These are phyloP conservation scores for Nycteola revayana DNA, from an alignment of 2,888 invertebrate species.

Conservation along the genomic window DNA sequence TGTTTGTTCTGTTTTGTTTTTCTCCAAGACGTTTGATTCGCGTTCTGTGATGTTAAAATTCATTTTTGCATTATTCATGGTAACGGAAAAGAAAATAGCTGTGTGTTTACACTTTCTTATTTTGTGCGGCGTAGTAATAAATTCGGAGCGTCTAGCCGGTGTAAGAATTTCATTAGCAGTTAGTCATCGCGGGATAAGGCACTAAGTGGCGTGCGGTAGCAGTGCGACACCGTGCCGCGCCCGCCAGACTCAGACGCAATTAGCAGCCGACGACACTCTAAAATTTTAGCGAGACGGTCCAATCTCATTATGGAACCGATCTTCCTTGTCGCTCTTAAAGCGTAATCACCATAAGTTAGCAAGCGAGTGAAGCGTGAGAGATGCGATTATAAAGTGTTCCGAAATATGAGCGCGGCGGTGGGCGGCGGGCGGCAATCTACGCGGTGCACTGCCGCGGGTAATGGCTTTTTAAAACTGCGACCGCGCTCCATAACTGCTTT, in stretches of 20 bases:
- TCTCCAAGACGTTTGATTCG: constrained; percentile 64
- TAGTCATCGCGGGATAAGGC: constrained; percentile 47
- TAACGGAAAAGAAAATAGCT: constrained; percentile 33
- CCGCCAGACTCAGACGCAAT: constrained; percentile 66
- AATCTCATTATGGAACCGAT: constrained; percentile 80
- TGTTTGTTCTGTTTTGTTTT: constrained; percentile 78
- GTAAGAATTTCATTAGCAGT: constrained; percentile 58
- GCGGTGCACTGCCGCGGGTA: constrained; percentile 76
- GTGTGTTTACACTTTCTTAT: constrained; percentile 34
- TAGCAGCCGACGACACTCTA: constrained; percentile 76
- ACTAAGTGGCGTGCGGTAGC: constrained; percentile 35
- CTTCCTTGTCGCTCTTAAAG: constrained; percentile 79
- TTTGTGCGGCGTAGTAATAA: constrained; percentile 31
- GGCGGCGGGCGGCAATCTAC: constrained; percentile 65
- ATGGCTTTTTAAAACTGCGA: constrained; percentile 82
- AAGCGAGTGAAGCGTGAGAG: constrained; percentile 78
- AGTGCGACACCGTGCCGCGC: constrained; percentile 20
- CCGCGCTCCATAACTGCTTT: constrained; percentile 81
- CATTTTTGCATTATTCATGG: constrained; percentile 45
- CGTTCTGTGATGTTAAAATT: constrained; percentile 54
- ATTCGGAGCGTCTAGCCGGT: constrained; percentile 40
- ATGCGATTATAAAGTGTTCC: constrained; percentile 81
- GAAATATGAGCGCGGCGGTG: constrained; percentile 70
- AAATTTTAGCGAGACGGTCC: constrained; percentile 79
- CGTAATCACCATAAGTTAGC: constrained; percentile 81